Conservation (phyloP, 2,888 invertebrate genomes). For the Geotrupes spiniger region DNA sequence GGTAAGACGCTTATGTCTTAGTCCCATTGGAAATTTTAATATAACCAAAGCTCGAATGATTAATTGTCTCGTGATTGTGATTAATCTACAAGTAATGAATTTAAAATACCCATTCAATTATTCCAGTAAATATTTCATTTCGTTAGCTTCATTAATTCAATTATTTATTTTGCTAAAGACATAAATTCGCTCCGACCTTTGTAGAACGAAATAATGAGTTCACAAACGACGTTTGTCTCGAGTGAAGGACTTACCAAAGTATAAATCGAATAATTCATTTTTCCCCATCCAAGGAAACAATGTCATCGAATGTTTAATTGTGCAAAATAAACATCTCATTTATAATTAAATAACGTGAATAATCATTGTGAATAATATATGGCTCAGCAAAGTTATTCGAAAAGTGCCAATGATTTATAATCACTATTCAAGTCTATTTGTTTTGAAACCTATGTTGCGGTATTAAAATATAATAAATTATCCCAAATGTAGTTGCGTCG, state of each 20-base stretch:
- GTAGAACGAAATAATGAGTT: conserved; percentile 10
- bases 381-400: conserved; percentile 1
- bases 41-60: conserved; percentile 7
- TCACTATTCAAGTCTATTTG: conserved; percentile 16
- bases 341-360: conserved; percentile 4
- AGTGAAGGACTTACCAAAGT: too few relatives aligned
- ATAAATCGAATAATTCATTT: too few relatives aligned
- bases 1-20: too few relatives aligned
- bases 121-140: conserved; percentile 15
- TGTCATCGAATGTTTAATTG: too few relatives aligned
- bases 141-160: neutral
- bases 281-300: too few relatives aligned
- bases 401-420: conserved; percentile 13
- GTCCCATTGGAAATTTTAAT: neutral
- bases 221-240: too few relatives aligned
- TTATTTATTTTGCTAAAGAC: too few relatives aligned
- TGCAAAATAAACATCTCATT: too few relatives aligned
- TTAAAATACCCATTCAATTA: conserved; percentile 9
- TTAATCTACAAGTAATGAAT: conserved; percentile 16
- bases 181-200: neutral
- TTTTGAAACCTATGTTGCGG: conserved; percentile 20
- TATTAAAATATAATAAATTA: conserved; percentile 22
- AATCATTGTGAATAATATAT: neutral
- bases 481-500: conserved; percentile 12
- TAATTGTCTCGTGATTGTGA: conserved; percentile 17